Evolutionary conservation across 2,113 vertebrate genomes (phyloP), one percentile per base, ranked within the genome.

Genomic region (Rhynchomys soricoides): DNA sequence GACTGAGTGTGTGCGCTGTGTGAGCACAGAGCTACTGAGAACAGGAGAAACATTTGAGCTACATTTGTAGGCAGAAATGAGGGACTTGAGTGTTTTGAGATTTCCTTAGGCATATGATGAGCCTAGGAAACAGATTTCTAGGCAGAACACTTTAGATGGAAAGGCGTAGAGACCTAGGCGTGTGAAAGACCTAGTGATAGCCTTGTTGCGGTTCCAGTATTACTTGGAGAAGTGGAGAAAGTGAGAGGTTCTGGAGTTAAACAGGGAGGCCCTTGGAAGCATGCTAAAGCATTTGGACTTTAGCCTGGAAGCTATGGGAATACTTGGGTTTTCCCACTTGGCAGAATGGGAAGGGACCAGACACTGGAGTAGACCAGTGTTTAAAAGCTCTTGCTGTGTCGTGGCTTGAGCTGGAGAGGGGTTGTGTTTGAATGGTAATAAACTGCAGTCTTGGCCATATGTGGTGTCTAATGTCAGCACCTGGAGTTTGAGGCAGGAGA

Each of bases 251-350:
- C 40, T 75, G 75, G 37, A n/a, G 43, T 95, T 62, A 85, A 22
- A 66, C 86, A 45, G 66, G 70, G 85, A 95, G 68, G 59, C 50
- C 70, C 3, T 95, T 70, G 94, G 74, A 94, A 66, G 57, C 45
- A 31, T 92, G 83, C 79, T 64, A 31, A 95, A 24, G 64, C 94
- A 66, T 66, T 94, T 86, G 79, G 66, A 48, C 88, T 66, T 96
- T 96, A 85, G 10, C 21, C 68, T 16, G 75, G 82, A 90, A 68
- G 34, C 83, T 79, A 2, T 86, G 66, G 55, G 74, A 50, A 68
- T 78, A 43, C 40, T 92, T 86, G 19, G 40, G 22, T 90, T 92
- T 96, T 96, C 89, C 43, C 57, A 78, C 57, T 50, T 66, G 57
- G 22, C 57, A 78, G 13, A 29, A 37, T 91, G 37, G n/a, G 43